phyloP scores from a whole-genome alignment of 2,888 invertebrate species.

The Lamellibrachia satsuma region DNA sequence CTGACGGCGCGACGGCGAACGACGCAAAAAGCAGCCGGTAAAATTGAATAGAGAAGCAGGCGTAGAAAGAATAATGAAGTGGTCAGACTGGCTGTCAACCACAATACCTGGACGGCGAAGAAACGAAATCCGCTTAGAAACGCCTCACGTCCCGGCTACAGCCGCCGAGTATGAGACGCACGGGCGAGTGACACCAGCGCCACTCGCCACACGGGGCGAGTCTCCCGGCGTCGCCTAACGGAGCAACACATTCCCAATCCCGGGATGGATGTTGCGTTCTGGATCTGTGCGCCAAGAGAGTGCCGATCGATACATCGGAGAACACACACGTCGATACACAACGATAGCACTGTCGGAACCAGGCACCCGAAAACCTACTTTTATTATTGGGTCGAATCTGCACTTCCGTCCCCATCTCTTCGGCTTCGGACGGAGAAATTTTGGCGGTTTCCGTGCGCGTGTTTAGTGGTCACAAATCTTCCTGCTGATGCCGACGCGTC shows the following conservation, averaged over 20 bases:
- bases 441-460: neutral
- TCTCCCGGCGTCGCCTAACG: neutral
- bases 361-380: conserved; percentile 6
- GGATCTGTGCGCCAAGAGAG: neutral
- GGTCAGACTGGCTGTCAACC: neutral
- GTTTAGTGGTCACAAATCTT: neutral
- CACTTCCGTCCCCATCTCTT: conserved; percentile 5
- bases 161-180: neutral
- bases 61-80: neutral
- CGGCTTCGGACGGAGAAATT: conserved; percentile 13
- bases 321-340: neutral
- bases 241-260: neutral
- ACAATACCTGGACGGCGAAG: conserved; percentile 7
- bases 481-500: neutral
- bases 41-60: neutral
- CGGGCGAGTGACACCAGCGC: neutral
- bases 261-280: neutral
- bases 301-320: neutral
- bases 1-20: neutral
- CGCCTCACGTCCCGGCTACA: neutral
- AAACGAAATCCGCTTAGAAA: conserved; percentile 13
- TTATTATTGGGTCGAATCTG: conserved; percentile 10
- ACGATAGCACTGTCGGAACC: neutral
- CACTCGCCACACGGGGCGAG: neutral
- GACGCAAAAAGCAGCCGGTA: neutral